phyloP scores from a whole-genome alignment of 2,797 vertebrate genomes.

The Pangasius macronema region DNA sequence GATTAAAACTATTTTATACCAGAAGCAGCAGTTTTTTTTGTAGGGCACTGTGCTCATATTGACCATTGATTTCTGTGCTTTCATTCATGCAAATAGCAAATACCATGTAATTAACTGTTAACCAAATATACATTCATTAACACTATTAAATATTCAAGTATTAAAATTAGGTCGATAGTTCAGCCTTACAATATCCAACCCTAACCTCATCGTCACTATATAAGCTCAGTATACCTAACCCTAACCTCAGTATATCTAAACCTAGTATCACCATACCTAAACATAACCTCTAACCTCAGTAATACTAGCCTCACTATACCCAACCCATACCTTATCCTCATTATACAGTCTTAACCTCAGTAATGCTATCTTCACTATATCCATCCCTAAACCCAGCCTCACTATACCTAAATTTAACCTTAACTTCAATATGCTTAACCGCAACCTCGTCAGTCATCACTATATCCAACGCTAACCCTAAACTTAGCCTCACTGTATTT shows the following conservation, averaged over 20 bases:
- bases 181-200: not conserved
- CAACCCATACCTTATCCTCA: too few relatives aligned
- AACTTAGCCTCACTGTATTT: not conserved
- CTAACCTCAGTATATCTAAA: not conserved
- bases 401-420: not conserved
- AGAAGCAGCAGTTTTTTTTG: not conserved
- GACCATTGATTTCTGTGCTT: not conserved
- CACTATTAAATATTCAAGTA: not conserved
- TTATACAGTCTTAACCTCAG: too few relatives aligned
- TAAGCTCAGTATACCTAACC: not conserved
- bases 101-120: not conserved
- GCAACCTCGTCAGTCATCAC: not conserved
- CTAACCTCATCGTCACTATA: not conserved
- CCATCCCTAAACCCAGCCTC: not conserved
- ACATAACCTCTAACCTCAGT: too few relatives aligned
- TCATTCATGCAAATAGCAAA: not conserved
- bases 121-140: not conserved
- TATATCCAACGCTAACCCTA: not conserved
- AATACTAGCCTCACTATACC: too few relatives aligned
- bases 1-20: not conserved
- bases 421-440: not conserved
- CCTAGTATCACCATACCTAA: too few relatives aligned
- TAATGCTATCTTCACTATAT: too few relatives aligned
- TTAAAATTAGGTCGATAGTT: not conserved
- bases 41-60: not conserved